Percentiles rank a stretch among this genome's conserved stretches.
Evolutionary conservation across 1,140 invertebrate genomes (phyloP).

Genomic region (Hyles vespertilio): DNA sequence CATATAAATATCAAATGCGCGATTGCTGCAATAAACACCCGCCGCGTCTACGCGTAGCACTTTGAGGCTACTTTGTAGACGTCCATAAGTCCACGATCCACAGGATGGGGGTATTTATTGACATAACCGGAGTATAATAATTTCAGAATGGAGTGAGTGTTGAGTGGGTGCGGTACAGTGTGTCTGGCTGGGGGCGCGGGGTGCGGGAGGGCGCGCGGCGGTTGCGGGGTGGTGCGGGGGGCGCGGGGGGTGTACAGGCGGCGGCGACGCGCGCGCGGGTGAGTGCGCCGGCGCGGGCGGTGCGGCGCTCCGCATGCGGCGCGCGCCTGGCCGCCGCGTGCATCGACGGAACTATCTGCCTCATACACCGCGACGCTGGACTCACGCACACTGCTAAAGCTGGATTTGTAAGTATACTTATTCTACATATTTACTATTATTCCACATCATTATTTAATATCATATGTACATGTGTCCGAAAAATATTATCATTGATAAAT

Average conservation of each 20-base stretch:
- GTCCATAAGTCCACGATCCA: too few relatives aligned
- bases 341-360: conserved; percentile 61
- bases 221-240: conserved; percentile 39
- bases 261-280: conserved; percentile 38
- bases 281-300: conserved; percentile 46
- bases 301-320: conserved; percentile 45
- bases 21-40: too few relatives aligned
- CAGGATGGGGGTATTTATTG: not conserved
- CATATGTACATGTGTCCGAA: too few relatives aligned
- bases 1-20: too few relatives aligned
- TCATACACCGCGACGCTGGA: conserved; percentile 41
- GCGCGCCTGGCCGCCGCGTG: conserved; percentile 46
- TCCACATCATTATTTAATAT: too few relatives aligned
- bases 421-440: not conserved
- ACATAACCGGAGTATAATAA: conserved; percentile 4
- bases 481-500: too few relatives aligned
- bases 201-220: conserved; percentile 36
- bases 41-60: too few relatives aligned
- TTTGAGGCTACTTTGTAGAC: too few relatives aligned
- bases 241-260: conserved; percentile 19
- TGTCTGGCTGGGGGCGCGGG: conserved; percentile 28
- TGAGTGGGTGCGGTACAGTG: conserved; percentile 47
- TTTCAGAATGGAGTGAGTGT: conserved; percentile 60
- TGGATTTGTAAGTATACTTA: conserved; percentile 49
- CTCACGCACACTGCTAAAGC: conserved; percentile 49